Conservation (phyloP, 1,140 invertebrate genomes). For the Lucilia sericata region DNA sequence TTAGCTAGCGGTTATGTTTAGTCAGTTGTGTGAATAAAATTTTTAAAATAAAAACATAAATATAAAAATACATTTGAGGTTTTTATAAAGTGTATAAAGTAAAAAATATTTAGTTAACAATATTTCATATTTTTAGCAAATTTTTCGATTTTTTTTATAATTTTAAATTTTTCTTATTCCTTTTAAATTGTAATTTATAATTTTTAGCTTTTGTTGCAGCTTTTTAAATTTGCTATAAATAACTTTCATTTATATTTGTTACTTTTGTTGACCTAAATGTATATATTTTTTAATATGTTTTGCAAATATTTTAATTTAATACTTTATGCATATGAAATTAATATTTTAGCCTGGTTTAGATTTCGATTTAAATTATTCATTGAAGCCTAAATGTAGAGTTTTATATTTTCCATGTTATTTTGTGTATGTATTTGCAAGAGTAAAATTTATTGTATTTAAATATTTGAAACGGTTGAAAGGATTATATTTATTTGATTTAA, state of each 20-base stretch:
- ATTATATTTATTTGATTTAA: not conserved
- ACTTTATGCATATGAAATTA: not conserved
- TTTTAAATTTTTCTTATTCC: no score
- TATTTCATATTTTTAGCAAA: no score
- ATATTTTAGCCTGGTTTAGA: not conserved
- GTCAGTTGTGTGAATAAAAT: no score
- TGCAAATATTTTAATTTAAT: not conserved
- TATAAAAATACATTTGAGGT: no score
- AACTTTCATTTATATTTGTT: not conserved
- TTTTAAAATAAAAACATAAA: no score
- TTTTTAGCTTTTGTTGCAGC: no score
- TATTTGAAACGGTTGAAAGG: not conserved
- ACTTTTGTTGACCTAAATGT: not conserved
- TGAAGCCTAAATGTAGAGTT: not conserved
- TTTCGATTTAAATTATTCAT: conserved; percentile 11
- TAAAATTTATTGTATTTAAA: not conserved
- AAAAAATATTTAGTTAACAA: no score
- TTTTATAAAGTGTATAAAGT: no score
- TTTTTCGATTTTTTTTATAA: no score
- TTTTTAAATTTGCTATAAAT: no score
- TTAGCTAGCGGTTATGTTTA: no score
- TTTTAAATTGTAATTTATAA: no score
- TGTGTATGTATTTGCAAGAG: not conserved
- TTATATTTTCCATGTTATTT: not conserved
- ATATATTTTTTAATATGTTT: not conserved